A percentile compares a stretch with the other conserved stretches of the same genome.
Conservation (phyloP, 2,797 vertebrate species). For the Enteromius radiatus region DNA sequence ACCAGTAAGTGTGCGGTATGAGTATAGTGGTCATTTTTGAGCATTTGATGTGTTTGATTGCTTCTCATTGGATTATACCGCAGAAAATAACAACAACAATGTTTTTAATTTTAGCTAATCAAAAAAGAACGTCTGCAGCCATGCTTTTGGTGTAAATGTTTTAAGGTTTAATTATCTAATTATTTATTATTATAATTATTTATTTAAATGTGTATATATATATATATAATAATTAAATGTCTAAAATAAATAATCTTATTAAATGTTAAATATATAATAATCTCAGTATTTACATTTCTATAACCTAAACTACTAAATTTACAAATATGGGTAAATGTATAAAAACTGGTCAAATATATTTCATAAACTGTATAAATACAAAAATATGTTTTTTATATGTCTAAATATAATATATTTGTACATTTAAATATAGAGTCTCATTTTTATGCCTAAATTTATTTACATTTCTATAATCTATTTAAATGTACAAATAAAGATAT, state of each 20-base stretch:
- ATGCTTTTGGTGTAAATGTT: not conserved
- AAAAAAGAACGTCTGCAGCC: not conserved
- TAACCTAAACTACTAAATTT: not conserved
- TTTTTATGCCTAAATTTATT: too few relatives aligned
- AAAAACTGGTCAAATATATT: not conserved
- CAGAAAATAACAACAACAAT: not conserved
- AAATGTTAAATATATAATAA: not conserved
- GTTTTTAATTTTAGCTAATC: not conserved
- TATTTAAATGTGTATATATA: not conserved
- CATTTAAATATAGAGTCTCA: too few relatives aligned
- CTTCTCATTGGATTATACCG: not conserved
- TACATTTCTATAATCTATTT: too few relatives aligned
- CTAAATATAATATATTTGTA: not conserved
- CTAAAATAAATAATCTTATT: not conserved
- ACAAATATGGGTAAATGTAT: not conserved
- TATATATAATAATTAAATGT: not conserved
- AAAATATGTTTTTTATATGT: not conserved
- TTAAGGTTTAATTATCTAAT: not conserved
- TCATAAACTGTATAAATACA: not conserved
- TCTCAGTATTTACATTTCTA: too few relatives aligned
- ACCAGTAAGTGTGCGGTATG: conserved; percentile 77
- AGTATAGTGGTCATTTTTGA: not conserved
- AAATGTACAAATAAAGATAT: too few relatives aligned
- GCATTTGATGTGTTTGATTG: not conserved
- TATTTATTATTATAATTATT: not conserved